Conservation (phyloP, 2,797 vertebrate genomes). For the Poeciliopsis presidionis region DNA sequence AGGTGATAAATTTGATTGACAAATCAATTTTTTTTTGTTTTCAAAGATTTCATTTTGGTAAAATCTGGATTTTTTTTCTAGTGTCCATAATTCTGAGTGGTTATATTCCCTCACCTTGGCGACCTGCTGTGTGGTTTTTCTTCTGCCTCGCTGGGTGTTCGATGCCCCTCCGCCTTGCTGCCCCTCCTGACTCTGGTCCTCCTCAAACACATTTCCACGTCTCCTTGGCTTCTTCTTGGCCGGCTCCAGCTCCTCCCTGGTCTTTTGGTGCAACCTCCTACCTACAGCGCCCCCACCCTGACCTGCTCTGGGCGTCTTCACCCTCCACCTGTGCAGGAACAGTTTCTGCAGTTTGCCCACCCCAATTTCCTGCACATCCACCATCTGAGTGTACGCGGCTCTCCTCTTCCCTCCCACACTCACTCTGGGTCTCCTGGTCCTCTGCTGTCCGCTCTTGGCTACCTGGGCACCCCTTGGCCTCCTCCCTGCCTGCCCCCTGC, state of each 20-base stretch:
- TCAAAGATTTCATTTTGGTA: too few relatives aligned
- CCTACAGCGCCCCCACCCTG: conserved; percentile 72
- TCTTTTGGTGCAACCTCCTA: conserved; percentile 57
- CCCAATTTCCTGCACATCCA: conserved; percentile 47
- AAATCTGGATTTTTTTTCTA: too few relatives aligned
- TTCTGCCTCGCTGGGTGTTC: conserved; percentile 1
- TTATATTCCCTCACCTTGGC: conserved; percentile 37
- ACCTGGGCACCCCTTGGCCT: conserved; percentile 22
- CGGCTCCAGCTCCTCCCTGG: conserved; percentile 44
- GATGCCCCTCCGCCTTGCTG: background rate
- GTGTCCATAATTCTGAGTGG: too few relatives aligned
- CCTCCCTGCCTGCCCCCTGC: conserved; percentile 11
- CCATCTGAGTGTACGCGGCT: conserved; percentile 37
- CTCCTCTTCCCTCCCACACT: conserved; percentile 14
- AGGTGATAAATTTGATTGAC: too few relatives aligned
- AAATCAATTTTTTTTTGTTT: too few relatives aligned
- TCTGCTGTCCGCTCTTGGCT: conserved; percentile 8
- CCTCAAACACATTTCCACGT: conserved; percentile 28
- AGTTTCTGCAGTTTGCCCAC: conserved; percentile 46
- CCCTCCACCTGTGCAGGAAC: conserved; percentile 46
- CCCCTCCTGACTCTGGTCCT: conserved; percentile 21
- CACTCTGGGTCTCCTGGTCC: conserved; percentile 25
- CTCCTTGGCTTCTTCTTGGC: conserved; percentile 32
- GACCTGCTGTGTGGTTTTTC: conserved; percentile 2
- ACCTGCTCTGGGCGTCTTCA: conserved; percentile 38